These are phyloP conservation scores for Urophycis tenuis DNA, from an alignment of 2,797 vertebrate genomes.

Conservation along the genomic window DNA sequence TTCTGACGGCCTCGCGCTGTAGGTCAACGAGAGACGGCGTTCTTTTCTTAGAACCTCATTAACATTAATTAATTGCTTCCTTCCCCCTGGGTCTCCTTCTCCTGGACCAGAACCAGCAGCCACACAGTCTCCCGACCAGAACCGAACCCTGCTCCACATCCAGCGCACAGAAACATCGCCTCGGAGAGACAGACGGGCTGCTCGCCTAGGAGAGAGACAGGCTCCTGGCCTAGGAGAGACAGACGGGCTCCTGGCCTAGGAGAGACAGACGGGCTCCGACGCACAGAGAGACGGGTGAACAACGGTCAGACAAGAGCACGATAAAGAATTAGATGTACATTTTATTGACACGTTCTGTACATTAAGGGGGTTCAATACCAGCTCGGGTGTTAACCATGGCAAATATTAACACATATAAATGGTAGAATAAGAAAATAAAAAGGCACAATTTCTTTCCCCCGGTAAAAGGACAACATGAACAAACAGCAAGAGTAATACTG, in stretches of 20 bases:
- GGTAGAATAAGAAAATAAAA: conserved; percentile 90
- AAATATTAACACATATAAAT: conserved; percentile 82
- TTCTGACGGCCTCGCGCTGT: conserved; percentile 39
- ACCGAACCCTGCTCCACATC: conserved; percentile 50
- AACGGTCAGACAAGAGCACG: conserved; percentile 25
- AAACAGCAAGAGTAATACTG: conserved; percentile 92
- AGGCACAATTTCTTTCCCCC: conserved; percentile 83
- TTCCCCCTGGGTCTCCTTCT: conserved; percentile 60
- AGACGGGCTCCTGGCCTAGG: conserved; percentile 4
- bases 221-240: too few relatives aligned
- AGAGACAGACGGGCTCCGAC: neutral
- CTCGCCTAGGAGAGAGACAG: too few relatives aligned
- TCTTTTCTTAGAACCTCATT: conserved; percentile 76
- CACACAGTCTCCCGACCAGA: conserved; percentile 52
- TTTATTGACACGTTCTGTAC: conserved; percentile 94
- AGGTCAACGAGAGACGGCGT: conserved; percentile 52
- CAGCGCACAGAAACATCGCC: neutral
- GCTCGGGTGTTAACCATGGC: conserved; percentile 82
- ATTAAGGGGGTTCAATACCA: conserved; percentile 77
- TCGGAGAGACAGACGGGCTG: conserved; percentile 1
- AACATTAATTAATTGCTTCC: conserved; percentile 74
- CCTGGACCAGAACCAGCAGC: conserved; percentile 56
- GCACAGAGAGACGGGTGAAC: neutral
- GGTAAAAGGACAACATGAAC: conserved; percentile 73
- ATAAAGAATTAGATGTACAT: conserved; percentile 80